Evolutionary conservation across 2,888 invertebrate species (phyloP).

Genomic region (Stenoptilia bipunctidactyla): DNA sequence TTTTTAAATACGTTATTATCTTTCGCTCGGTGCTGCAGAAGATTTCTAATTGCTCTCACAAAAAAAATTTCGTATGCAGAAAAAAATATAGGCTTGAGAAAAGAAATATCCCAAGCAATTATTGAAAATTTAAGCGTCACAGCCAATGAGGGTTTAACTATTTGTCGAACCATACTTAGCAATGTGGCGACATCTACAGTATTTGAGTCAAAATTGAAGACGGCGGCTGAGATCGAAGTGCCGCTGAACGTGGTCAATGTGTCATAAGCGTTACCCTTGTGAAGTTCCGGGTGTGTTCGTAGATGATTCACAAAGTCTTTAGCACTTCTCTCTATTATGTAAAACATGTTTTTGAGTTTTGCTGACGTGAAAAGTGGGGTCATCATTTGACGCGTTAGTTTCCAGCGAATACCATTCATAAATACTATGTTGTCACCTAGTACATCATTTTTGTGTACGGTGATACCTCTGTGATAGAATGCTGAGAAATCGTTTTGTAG

Average conservation of each 20-base stretch:
- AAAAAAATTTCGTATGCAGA: slow-evolving; percentile 19
- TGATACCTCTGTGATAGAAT: slow-evolving; percentile 31
- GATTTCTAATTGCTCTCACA: slow-evolving; percentile 16
- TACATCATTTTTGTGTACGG: slow-evolving; percentile 23
- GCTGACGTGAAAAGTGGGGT: slow-evolving; percentile 39
- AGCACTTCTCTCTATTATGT: slow-evolving; percentile 37
- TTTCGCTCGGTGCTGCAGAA: slow-evolving; percentile 16
- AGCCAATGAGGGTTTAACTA: slow-evolving; percentile 17
- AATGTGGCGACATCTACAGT: background rate
- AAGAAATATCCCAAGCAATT: slow-evolving; percentile 16
- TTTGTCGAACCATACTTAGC: slow-evolving; percentile 22
- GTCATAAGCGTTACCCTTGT: slow-evolving; percentile 21
- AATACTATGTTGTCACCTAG: slow-evolving; percentile 33
- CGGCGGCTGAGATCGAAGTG: slow-evolving; percentile 35
- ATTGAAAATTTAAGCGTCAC: slow-evolving; percentile 25
- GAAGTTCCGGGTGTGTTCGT: slow-evolving; percentile 23
- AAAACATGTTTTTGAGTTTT: slow-evolving; percentile 47
- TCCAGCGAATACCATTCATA: slow-evolving; percentile 37
- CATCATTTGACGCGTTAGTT: slow-evolving; percentile 37
- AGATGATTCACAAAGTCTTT: slow-evolving; percentile 32
- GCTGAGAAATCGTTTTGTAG: slow-evolving; percentile 28
- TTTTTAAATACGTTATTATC: slow-evolving; percentile 11
- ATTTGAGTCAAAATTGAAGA: slow-evolving; percentile 37
- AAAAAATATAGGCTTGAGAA: background rate
- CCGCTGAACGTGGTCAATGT: slow-evolving; percentile 28